These are phyloP conservation scores for Sinocyclocheilus rhinocerous DNA, from an alignment of 2,113 vertebrate species.

Conservation along the genomic window DNA sequence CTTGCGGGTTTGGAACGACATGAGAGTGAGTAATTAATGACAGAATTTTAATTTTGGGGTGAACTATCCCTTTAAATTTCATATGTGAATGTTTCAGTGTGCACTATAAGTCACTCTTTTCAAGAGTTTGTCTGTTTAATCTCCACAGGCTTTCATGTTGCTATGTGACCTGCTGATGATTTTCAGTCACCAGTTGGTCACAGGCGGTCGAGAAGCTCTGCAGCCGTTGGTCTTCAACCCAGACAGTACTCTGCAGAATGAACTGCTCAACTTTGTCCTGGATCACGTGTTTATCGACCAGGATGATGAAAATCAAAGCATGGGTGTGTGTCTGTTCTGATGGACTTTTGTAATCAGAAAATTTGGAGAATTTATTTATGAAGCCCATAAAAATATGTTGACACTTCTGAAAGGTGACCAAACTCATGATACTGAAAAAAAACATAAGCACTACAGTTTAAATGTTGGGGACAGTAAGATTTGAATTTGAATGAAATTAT, in stretches of 20 bases:
- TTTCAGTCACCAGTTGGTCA: conserved; percentile 95
- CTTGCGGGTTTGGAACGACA: too few species aligned
- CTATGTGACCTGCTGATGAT: conserved; percentile 99
- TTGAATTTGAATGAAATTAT: too few species aligned
- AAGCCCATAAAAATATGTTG: neutral
- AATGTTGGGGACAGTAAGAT: too few species aligned
- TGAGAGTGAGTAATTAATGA: too few species aligned
- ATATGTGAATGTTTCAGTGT: too few species aligned
- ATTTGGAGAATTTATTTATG: neutral
- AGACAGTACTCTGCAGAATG: conserved; percentile 91
- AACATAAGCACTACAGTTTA: too few species aligned
- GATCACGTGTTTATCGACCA: conserved; percentile 99
- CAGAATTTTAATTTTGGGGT: too few species aligned
- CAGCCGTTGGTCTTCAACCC: conserved; percentile 96
- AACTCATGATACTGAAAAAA: too few species aligned
- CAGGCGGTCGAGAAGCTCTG: conserved; percentile 91
- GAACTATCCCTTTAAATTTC: too few species aligned
- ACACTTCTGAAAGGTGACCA: too few species aligned
- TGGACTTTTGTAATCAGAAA: neutral
- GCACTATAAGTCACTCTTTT: too few species aligned
- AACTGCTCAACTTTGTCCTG: conserved; percentile 96
- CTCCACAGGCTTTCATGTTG: conserved; percentile 93
- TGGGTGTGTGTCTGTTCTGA: conserved; percentile 80
- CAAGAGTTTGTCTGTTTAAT: neutral
- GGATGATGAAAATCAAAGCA: conserved; percentile 98